Percentiles rank a stretch among this genome's conserved stretches.
Conservation (phyloP, 2,113 vertebrate genomes). For the Myrmecobius fasciatus region DNA sequence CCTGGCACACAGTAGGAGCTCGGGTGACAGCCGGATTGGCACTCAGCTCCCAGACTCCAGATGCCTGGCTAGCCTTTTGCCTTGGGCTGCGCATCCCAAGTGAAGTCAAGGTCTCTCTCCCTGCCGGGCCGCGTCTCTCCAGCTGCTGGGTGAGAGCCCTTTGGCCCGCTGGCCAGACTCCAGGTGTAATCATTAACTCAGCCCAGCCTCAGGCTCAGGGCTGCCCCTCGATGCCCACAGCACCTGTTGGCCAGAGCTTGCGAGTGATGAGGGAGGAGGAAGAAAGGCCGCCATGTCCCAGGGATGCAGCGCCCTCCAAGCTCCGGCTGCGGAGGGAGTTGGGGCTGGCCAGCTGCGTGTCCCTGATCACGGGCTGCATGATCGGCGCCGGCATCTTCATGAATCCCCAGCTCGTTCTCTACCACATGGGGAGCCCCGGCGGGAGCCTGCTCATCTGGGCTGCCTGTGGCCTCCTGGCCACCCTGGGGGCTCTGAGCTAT, state of each 20-base stretch:
- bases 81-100: too few relatives aligned
- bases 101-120: neutral
- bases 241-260: conserved; percentile 2
- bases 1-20: neutral
- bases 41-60: neutral
- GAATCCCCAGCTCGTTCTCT: conserved; percentile 87
- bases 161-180: conserved; percentile 5
- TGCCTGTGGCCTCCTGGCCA: conserved; percentile 83
- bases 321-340: conserved; percentile 80
- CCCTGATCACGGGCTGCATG: conserved; percentile 89
- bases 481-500: conserved; percentile 86
- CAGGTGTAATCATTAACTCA: conserved; percentile 82
- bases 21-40: neutral
- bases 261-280: conserved; percentile 68
- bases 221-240: neutral
- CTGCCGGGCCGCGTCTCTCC: neutral
- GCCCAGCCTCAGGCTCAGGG: neutral
- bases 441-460: conserved; percentile 90
- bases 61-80: too few relatives aligned
- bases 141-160: neutral
- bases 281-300: neutral
- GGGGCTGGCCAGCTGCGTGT: conserved; percentile 82
- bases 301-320: neutral
- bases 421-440: conserved; percentile 86
- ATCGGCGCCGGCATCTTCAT: conserved; percentile 89